phyloP scores from a whole-genome alignment of 2,888 invertebrate genomes.

The Noctua fimbriata region DNA sequence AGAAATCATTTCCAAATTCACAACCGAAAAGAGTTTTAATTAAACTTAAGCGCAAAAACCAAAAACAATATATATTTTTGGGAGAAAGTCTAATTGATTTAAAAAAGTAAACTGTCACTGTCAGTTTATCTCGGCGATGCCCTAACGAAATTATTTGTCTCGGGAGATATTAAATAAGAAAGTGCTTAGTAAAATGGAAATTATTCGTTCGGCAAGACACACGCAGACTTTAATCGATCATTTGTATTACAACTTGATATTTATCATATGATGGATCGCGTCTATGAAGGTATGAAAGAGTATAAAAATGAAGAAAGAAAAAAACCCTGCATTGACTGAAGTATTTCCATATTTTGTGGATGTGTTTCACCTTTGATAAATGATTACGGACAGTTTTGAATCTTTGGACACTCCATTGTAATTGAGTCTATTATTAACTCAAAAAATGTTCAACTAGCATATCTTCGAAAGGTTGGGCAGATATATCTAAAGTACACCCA shows the following conservation, averaged over 20 bases:
- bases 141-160: slow-evolving; percentile 64
- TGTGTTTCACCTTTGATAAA: too few species aligned
- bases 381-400: background rate
- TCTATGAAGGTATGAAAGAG: background rate
- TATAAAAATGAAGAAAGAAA: slow-evolving; percentile 5
- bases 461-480: background rate
- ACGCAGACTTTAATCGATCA: slow-evolving; percentile 80
- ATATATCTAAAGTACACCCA: background rate
- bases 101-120: slow-evolving; percentile 75
- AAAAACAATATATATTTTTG: slow-evolving; percentile 43
- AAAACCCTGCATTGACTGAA: background rate
- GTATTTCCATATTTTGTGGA: slow-evolving; percentile 5
- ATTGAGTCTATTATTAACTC: background rate
- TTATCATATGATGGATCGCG: slow-evolving; percentile 72
- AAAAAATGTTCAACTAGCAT: background rate
- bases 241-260: slow-evolving; percentile 80
- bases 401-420: background rate
- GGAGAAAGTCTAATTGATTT: slow-evolving; percentile 67
- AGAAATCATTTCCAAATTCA: slow-evolving; percentile 31
- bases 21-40: slow-evolving; percentile 54
- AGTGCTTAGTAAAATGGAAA: slow-evolving; percentile 79
- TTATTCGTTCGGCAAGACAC: slow-evolving; percentile 77
- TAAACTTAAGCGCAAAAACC: slow-evolving; percentile 41
- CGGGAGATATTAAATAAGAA: slow-evolving; percentile 69
- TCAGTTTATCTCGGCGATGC: slow-evolving; percentile 67